Conservation (phyloP, 1,140 invertebrate genomes). For the Elysia chlorotica region DNA sequence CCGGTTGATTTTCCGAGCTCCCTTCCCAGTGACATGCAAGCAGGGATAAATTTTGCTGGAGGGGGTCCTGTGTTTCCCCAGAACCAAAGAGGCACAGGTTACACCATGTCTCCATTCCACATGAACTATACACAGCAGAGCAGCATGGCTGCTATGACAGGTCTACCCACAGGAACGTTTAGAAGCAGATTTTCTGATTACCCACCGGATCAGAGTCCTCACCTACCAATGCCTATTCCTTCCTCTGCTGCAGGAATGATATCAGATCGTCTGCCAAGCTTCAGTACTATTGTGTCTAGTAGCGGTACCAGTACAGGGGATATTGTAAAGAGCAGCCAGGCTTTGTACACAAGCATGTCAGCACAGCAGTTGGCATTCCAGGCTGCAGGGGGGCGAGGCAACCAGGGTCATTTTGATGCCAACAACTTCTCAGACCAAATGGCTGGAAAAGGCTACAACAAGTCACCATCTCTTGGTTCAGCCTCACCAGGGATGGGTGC, state of each 20-base stretch:
- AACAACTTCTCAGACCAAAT: slow-evolving; percentile 10
- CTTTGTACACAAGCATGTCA: slow-evolving; percentile 7
- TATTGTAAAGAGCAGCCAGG: slow-evolving; percentile 1
- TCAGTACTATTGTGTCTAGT: slow-evolving; percentile 28
- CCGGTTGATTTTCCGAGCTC: slow-evolving; percentile 19
- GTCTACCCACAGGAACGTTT: slow-evolving; percentile 10
- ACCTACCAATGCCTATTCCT: slow-evolving; percentile 20
- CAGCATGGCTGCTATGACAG: slow-evolving; percentile 7
- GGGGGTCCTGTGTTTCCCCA: slow-evolving; percentile 24
- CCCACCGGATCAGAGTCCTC: slow-evolving; percentile 11
- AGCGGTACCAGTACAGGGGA: slow-evolving; percentile 5
- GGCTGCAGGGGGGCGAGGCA: not conserved
- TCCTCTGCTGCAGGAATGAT: slow-evolving; percentile 19
- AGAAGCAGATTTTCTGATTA: slow-evolving; percentile 16
- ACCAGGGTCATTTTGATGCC: slow-evolving; percentile 7
- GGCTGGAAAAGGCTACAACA: slow-evolving; percentile 11
- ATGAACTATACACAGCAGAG: slow-evolving; percentile 22
- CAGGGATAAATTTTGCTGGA: slow-evolving; percentile 19
- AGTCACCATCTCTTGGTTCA: slow-evolving; percentile 17
- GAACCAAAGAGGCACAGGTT: slow-evolving; percentile 8
- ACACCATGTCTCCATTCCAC: slow-evolving; percentile 20
- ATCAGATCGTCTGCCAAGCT: slow-evolving; percentile 30
- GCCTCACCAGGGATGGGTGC: slow-evolving; percentile 18
- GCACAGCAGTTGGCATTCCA: slow-evolving; percentile 17
- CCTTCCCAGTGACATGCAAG: slow-evolving; percentile 18